phyloP scores from a whole-genome alignment of 2,888 invertebrate species.

The Ferdinandea cuprea region DNA sequence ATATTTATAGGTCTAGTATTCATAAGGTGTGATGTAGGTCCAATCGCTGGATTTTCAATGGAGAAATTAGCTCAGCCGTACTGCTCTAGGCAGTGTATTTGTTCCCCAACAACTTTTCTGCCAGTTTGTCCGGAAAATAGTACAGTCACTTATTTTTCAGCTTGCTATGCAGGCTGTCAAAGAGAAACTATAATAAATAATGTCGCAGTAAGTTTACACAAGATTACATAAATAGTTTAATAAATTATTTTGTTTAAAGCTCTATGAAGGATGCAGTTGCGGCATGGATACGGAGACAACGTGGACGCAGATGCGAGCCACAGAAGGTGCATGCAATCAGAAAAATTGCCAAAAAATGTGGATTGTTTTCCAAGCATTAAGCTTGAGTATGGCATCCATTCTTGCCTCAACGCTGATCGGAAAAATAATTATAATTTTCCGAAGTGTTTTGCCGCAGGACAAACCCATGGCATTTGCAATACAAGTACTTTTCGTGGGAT shows the following conservation, averaged over 20 bases:
- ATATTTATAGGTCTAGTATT: constrained; percentile 84
- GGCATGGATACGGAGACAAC: constrained; percentile 77
- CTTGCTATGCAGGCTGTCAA: constrained; percentile 89
- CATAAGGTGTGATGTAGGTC: constrained; percentile 83
- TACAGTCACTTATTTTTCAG: constrained; percentile 86
- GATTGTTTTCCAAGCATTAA: constrained; percentile 84
- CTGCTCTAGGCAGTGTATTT: constrained; percentile 85
- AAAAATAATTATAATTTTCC: constrained; percentile 84
- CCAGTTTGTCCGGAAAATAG: constrained; percentile 86
- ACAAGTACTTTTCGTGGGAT: constrained; percentile 84
- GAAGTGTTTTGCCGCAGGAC: constrained; percentile 85
- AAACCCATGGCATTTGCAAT: constrained; percentile 86
- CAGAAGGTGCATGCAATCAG: constrained; percentile 85
- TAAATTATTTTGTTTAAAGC: constrained; percentile 76
- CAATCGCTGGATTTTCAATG: constrained; percentile 83
- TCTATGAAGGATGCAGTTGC: constrained; percentile 85
- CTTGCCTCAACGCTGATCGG: constrained; percentile 82
- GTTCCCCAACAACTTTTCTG: constrained; percentile 84
- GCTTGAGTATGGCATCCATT: constrained; percentile 82
- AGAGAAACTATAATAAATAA: constrained; percentile 82
- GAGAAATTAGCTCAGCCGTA: constrained; percentile 83
- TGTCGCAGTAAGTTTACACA: constrained; percentile 78
- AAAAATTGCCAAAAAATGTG: constrained; percentile 84
- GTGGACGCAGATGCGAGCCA: constrained; percentile 80
- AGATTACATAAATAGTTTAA: neutral